Conservation (phyloP, 2,113 vertebrate species). For the Pseudopipra pipra region DNA sequence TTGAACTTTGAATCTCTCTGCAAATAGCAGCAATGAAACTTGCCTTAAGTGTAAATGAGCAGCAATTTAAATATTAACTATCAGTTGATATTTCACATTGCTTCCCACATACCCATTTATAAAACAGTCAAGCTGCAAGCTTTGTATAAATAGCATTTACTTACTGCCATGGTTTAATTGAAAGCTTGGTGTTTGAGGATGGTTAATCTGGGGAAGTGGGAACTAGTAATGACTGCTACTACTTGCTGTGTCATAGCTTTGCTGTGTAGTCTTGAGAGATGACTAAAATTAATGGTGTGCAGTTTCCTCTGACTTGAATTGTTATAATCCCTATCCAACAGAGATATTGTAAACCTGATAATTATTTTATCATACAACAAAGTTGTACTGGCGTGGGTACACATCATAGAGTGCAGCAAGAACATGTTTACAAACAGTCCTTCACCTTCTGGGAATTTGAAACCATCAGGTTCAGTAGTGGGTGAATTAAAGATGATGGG, state of each 20-base stretch:
- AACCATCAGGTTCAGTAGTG: background rate
- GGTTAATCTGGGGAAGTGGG: rapidly evolving
- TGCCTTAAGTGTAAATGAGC: background rate
- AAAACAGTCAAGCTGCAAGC: background rate
- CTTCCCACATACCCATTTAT: slow-evolving; percentile 11
- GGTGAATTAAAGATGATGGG: background rate
- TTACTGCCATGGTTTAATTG: background rate
- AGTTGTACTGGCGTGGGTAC: background rate
- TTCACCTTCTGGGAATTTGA: background rate
- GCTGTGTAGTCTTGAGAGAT: background rate
- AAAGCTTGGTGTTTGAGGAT: background rate
- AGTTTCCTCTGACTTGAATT: background rate
- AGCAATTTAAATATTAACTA: slow-evolving; percentile 35
- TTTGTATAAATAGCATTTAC: slow-evolving; percentile 29
- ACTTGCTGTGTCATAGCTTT: background rate
- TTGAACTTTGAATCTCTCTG: background rate
- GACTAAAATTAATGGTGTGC: background rate
- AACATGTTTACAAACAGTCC: background rate
- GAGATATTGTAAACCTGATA: background rate
- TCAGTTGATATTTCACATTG: slow-evolving; percentile 15
- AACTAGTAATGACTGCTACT: background rate
- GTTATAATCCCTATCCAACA: background rate
- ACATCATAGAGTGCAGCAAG: background rate
- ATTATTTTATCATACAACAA: background rate
- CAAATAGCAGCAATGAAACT: background rate